Conservation (phyloP, 2,797 vertebrate genomes). For the Diplodus puntazzo region DNA sequence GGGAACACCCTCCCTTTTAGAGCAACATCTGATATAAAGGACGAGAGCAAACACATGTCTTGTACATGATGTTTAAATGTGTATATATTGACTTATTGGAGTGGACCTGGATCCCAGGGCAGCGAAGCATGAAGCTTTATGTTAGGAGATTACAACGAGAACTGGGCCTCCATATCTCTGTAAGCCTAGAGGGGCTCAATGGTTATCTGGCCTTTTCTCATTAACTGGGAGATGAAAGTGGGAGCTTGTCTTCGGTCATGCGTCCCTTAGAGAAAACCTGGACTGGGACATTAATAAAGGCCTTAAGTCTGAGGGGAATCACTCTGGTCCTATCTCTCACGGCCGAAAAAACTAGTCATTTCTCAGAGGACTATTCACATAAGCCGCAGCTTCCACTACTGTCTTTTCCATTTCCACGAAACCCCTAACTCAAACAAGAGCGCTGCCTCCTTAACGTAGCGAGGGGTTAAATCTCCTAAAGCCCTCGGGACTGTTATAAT, state of each 20-base stretch:
- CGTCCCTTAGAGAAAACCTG: constrained; percentile 75
- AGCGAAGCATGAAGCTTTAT: constrained; percentile 60
- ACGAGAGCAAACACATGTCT: constrained; percentile 57
- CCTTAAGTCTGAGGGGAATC: constrained; percentile 70
- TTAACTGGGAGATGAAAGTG: constrained; percentile 78
- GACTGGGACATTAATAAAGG: constrained; percentile 75
- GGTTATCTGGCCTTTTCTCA: constrained; percentile 81
- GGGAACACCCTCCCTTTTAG: background rate
- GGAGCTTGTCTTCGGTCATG: constrained; percentile 69
- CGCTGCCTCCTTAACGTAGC: constrained; percentile 10
- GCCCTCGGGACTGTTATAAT: constrained; percentile 15
- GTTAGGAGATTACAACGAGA: constrained; percentile 71
- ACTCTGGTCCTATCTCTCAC: constrained; percentile 61
- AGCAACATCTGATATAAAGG: constrained; percentile 45
- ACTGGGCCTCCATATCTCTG: constrained; percentile 60
- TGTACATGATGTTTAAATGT: constrained; percentile 70
- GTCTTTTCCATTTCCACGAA: constrained; percentile 50
- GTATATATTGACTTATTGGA: constrained; percentile 77
- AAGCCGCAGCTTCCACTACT: constrained; percentile 45
- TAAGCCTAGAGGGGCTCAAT: constrained; percentile 67
- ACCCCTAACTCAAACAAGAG: constrained; percentile 40
- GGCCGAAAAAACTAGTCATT: constrained; percentile 55
- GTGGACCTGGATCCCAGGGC: constrained; percentile 58
- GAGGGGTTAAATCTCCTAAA: constrained; percentile 47
- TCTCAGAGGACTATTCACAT: constrained; percentile 55